A percentile compares a stretch with the other conserved stretches of the same genome.
Conservation (phyloP, 1,140 invertebrate species). For the Papilio polytes region DNA sequence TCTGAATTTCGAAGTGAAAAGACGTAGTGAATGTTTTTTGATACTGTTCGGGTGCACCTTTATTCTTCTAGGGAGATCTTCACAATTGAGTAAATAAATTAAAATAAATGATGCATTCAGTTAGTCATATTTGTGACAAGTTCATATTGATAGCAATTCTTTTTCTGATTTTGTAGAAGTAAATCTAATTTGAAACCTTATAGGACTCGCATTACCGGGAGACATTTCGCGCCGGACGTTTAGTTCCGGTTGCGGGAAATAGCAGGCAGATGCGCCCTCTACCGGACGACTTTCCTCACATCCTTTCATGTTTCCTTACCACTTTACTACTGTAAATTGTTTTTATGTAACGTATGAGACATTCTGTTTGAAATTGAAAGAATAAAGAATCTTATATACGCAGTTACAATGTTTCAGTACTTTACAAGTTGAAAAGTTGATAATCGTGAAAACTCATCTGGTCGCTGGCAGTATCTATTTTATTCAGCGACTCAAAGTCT, state of each 20-base stretch:
- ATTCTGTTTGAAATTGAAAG: too few species aligned
- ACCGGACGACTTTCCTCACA: conserved; percentile 6
- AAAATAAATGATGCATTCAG: too few species aligned
- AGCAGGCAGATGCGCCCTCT: background rate
- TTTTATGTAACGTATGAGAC: too few species aligned
- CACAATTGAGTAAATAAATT: too few species aligned
- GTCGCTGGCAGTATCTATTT: background rate
- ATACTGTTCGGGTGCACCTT: background rate
- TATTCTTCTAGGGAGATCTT: too few species aligned
- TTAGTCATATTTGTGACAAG: too few species aligned
- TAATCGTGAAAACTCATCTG: background rate
- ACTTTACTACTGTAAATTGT: background rate
- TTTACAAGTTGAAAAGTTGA: background rate
- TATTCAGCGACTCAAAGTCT: background rate
- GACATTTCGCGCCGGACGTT: background rate
- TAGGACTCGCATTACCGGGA: background rate
- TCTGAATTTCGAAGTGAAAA: background rate
- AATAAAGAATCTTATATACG: too few species aligned
- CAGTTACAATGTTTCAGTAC: too few species aligned
- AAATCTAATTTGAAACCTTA: background rate
- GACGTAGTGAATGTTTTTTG: background rate
- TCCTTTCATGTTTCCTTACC: background rate
- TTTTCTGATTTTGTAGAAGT: background rate
- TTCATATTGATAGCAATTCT: background rate
- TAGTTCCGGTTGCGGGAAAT: background rate